Base-by-base conservation (phyloP, 1,140 invertebrate genomes). In the Drosophila takahashii region DNA sequence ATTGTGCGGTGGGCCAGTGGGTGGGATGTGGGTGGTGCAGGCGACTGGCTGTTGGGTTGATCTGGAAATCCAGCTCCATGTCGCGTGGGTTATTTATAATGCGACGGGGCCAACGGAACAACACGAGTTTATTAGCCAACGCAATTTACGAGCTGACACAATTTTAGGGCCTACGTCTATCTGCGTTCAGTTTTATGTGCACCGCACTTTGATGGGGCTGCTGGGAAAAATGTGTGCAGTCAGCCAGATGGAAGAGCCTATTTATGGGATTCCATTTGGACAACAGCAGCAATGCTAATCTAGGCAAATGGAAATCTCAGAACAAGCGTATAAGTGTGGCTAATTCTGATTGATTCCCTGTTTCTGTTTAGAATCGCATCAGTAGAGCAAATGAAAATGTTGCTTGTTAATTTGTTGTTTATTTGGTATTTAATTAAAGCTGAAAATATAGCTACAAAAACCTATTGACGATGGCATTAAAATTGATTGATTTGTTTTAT, bases 1-100 rank as follows among this genome's bases (percentile, higher is more conserved):
- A 48, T 10, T 36, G 18, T 27, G 57, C n/a, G 44, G 62, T 62
- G 36, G 44, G 22, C 26, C 32, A 26, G 22, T 44, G 54, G 48
- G 47, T 41, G 45, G 47, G 5, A 3, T n/a, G 22, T 44, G 54
- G 48, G 47, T 41, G 45, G 47, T 13, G 9, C 16, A 11, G 29
- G 36, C 11, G n/a, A 34, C 29, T 48, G 16, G 13, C 39, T 69
- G 26, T 39, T 69, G 26, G 10, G 22, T 22, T 22, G 22, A 22
- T 22, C 62, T 37, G 32, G 47, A 27, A 32, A 15, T 50, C 27
- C 45, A 47, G 45, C 22, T 13, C 47, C 47, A n/a, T 61, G 62
- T 72, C 57, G 70, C 66, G 76, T 72, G 54, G 74, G 79, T 69
- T 78, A 83, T 78, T 83, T 78, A 81, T 81, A 78, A 75, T 79